A percentile compares a stretch with the other conserved stretches of the same genome.
Evolutionary conservation across 53 echinoderm and acorn worm species (phyloP).

Genomic region (Arbacia lixula): DNA sequence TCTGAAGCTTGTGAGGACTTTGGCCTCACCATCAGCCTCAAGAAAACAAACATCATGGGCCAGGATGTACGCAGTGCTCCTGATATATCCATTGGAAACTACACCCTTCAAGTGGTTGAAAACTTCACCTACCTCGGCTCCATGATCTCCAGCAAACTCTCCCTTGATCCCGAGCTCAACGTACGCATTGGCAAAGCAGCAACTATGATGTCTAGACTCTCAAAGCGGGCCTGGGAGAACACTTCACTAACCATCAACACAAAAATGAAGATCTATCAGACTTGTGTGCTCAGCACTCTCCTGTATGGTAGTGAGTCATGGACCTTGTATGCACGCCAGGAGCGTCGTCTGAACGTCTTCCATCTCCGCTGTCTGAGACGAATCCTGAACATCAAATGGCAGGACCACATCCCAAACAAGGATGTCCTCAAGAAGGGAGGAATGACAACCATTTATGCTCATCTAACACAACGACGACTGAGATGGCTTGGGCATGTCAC

Average conservation of each 20-base stretch:
- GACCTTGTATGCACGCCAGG: slow-evolving; percentile 32
- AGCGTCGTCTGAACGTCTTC: slow-evolving; percentile 40
- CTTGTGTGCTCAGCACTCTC: slow-evolving; percentile 48
- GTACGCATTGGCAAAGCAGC: slow-evolving; percentile 43
- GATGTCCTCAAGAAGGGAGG: slow-evolving; percentile 3
- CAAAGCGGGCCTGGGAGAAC: slow-evolving; percentile 46
- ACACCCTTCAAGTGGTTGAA: slow-evolving; percentile 3
- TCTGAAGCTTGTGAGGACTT: slow-evolving; percentile 64
- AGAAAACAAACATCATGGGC: slow-evolving; percentile 63
- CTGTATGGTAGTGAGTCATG: slow-evolving; percentile 51
- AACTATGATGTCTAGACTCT: slow-evolving; percentile 10
- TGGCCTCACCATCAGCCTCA: slow-evolving; percentile 75
- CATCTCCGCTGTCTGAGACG: slow-evolving; percentile 29
- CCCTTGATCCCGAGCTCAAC: slow-evolving; percentile 46
- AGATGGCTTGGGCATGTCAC: slow-evolving; percentile 60
- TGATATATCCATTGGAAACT: slow-evolving; percentile 49
- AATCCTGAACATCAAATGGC: slow-evolving; percentile 52
- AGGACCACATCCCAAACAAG: slow-evolving; percentile 52
- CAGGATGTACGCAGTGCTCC: slow-evolving; percentile 22
- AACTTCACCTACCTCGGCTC: slow-evolving; percentile 69
- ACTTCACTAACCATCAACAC: slow-evolving; percentile 31
- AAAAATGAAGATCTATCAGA: slow-evolving; percentile 23
- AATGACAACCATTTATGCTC: slow-evolving; percentile 13
- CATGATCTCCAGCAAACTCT: slow-evolving; percentile 41
- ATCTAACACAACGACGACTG: slow-evolving; percentile 34